Evolutionary conservation across 2,888 invertebrate genomes (phyloP).

Genomic region (Oscheius sp.): DNA sequence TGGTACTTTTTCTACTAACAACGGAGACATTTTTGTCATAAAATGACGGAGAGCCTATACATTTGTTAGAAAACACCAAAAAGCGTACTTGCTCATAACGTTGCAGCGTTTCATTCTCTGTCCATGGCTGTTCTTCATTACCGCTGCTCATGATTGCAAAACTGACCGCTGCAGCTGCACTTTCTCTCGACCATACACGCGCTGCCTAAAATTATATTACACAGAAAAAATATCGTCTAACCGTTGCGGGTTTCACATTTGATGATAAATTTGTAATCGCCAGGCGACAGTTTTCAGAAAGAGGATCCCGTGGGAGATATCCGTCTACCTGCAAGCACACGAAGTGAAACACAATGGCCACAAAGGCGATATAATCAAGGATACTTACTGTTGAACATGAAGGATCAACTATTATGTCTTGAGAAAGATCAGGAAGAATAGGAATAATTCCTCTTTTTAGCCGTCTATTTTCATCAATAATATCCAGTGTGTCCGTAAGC

Average conservation of each 20-base stretch:
- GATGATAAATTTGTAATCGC: background rate
- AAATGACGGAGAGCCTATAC: conserved; percentile 42
- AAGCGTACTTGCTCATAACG: conserved; percentile 41
- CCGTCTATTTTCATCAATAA: conserved; percentile 30
- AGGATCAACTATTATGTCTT: background rate
- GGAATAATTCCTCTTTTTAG: background rate
- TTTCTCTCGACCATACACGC: conserved; percentile 8
- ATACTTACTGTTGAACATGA: background rate
- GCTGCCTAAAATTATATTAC: conserved; percentile 6
- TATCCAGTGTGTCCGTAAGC: conserved; percentile 29
- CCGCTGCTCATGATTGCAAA: conserved; percentile 5
- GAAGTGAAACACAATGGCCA: background rate
- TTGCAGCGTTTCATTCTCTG: conserved; percentile 42
- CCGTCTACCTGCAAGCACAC: background rate
- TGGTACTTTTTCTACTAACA: conserved; percentile 29
- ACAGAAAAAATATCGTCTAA: background rate
- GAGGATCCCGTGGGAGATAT: background rate
- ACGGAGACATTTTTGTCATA: conserved; percentile 28
- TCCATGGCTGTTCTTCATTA: conserved; percentile 37
- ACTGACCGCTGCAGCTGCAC: conserved; percentile 12
- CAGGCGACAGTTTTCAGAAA: conserved; percentile 17
- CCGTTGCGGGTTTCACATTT: conserved; percentile 12
- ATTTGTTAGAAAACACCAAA: background rate
- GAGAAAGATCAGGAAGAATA: background rate
- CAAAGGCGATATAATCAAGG: background rate